A percentile compares a stretch with the other conserved stretches of the same genome.
phyloP scores from a whole-genome alignment of 2,797 vertebrate species.

The Tarsius wallacei region DNA sequence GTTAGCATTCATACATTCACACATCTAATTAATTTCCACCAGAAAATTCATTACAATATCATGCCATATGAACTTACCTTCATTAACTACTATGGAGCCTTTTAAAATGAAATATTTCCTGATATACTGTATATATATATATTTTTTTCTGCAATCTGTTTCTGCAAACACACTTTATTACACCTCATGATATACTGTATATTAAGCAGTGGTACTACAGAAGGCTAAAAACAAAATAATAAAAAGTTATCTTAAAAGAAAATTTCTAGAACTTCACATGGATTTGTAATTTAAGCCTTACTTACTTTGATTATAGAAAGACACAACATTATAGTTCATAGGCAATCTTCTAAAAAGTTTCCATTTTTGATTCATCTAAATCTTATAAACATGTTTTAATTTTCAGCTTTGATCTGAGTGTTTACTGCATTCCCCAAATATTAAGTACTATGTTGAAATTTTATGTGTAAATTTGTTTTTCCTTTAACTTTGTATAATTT shows the following conservation, averaged over 20 bases:
- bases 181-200: constrained; percentile 58
- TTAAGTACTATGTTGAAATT: constrained; percentile 23
- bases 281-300: constrained; percentile 31
- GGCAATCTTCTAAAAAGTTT: constrained; percentile 52
- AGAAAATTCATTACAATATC: constrained; percentile 81
- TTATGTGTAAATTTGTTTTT: constrained; percentile 15
- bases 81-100: constrained; percentile 75
- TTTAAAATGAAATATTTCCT: constrained; percentile 80
- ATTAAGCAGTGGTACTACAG: neutral
- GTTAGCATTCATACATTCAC: constrained; percentile 81
- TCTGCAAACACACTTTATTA: too few species aligned
- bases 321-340: constrained; percentile 19
- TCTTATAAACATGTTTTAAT: neutral
- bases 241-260: constrained; percentile 12
- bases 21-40: constrained; percentile 86
- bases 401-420: neutral
- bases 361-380: constrained; percentile 44
- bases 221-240: neutral
- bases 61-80: constrained; percentile 79
- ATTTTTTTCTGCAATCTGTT: too few species aligned
- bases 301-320: constrained; percentile 43
- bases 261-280: constrained; percentile 17
- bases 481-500: neutral
- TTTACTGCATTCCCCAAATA: neutral
- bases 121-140: constrained; percentile 47